Percentiles rank a stretch among this genome's conserved stretches.
Evolutionary conservation across 2,113 vertebrate species (phyloP).

Genomic region (Emydocephalus ijimae): DNA sequence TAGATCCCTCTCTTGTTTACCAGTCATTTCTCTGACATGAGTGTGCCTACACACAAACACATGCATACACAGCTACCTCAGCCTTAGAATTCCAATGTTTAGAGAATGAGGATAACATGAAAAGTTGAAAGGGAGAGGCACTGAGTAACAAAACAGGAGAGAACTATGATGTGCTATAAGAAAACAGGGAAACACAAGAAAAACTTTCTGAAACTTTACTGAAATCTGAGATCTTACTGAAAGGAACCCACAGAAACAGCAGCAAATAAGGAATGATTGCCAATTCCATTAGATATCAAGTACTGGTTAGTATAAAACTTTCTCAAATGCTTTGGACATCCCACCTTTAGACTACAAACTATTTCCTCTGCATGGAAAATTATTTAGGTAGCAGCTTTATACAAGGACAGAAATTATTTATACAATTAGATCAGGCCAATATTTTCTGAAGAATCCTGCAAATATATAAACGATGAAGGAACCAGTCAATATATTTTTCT

Average conservation of each 20-base stretch:
- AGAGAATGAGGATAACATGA: background rate
- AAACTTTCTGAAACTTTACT: background rate
- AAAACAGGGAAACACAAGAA: background rate
- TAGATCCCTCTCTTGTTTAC: background rate
- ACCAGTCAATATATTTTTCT: background rate
- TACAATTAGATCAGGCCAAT: background rate
- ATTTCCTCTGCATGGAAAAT: background rate
- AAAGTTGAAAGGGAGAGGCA: background rate
- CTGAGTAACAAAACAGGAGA: background rate
- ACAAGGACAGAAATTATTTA: background rate
- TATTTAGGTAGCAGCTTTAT: background rate
- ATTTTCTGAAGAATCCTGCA: background rate
- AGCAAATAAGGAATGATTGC: background rate
- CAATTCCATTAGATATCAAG: background rate
- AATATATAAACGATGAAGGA: background rate
- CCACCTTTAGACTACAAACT: background rate
- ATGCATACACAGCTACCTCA: background rate
- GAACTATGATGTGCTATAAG: background rate
- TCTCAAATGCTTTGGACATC: background rate
- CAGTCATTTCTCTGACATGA: background rate
- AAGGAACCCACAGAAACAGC: background rate
- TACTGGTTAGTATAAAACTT: background rate
- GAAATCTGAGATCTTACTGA: background rate
- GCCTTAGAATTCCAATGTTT: background rate
- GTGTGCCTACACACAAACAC: accelerated